phyloP scores from a whole-genome alignment of 2,797 vertebrate genomes.

The Masticophis lateralis region DNA sequence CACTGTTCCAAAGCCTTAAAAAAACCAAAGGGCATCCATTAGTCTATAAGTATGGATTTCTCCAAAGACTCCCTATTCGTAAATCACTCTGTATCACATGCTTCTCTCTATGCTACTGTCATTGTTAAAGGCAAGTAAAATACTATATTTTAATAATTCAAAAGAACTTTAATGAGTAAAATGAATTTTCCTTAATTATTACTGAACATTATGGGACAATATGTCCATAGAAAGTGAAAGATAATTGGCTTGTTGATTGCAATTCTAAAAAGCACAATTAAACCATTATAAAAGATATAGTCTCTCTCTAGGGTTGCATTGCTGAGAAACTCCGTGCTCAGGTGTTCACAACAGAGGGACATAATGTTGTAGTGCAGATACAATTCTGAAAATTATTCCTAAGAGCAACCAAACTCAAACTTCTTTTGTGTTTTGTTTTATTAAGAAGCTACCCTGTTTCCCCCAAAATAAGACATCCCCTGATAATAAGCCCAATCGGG shows the following conservation, averaged over 20 bases:
- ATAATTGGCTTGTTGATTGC: neutral
- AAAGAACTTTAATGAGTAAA: constrained; percentile 19
- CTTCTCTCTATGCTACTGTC: neutral
- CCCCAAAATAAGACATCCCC: too few relatives aligned
- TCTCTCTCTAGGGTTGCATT: neutral
- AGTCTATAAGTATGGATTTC: neutral
- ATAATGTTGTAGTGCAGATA: neutral
- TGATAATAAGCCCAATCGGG: too few relatives aligned
- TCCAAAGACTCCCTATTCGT: neutral
- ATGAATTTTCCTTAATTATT: constrained; percentile 14
- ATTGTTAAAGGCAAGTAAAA: constrained; percentile 10
- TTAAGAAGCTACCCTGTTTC: constrained; percentile 19
- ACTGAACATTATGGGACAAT: neutral
- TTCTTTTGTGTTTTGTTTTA: constrained; percentile 13
- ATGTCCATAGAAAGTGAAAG: neutral
- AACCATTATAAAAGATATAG: neutral
- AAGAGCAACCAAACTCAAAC: neutral
- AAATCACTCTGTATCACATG: neutral
- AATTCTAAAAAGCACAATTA: neutral
- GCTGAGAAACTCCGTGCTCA: neutral
- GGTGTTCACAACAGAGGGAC: neutral
- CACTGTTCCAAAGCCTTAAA: neutral
- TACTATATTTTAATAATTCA: constrained; percentile 7
- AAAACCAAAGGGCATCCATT: neutral
- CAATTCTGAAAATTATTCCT: neutral